Base-by-base conservation (phyloP, 2,113 vertebrate genomes). In the Tonatia bakeri region DNA sequence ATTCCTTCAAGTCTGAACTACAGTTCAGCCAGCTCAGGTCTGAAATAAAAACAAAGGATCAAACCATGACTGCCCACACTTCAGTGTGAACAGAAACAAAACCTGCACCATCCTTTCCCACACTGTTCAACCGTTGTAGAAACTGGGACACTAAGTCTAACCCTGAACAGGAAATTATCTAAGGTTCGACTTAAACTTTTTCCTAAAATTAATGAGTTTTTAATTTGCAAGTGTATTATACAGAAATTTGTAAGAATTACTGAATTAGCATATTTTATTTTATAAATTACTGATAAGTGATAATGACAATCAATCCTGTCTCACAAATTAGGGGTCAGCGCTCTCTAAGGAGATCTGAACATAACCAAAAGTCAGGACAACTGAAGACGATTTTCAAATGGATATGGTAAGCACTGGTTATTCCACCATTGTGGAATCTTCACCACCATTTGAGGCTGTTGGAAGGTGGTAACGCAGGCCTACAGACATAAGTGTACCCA, bases 1-100 rank as follows among this genome's bases (percentile, higher is more conserved):
- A 75, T 73, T 59, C 88, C 85, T 92, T 93, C 16, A n/a, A 38
- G 52, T 92, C 92, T 88, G 72, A 17, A 33, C n/a, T 95, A 47
- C 69, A 82, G 88, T 82, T 95, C 59, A 88, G 77, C 83, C 9
- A 67, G 5, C 16, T 88, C 31, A 91, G n/a, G 72, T 85, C 81
- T 92, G 59, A 87, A 43, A 83, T 90, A 87, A 87, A 95, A 95
- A 85, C n/a, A 94, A 95, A 92, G 31, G 38, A 72, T 87, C n/a
- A 61, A 81, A 84, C 76, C 12, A 59, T 81, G 17, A 85, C 88
- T 73, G 40, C 7, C 15, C 9, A 61, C 15, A 43, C 6, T 28
- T 6, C 17, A 91, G 20, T 82, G 88, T 81, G 56, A 83, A 84
- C 1, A 90, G 43, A 94, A 93, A 11, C 38, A 36, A 24, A 76